Conservation (phyloP, 2,113 vertebrate genomes). For the Pteronura brasiliensis region DNA sequence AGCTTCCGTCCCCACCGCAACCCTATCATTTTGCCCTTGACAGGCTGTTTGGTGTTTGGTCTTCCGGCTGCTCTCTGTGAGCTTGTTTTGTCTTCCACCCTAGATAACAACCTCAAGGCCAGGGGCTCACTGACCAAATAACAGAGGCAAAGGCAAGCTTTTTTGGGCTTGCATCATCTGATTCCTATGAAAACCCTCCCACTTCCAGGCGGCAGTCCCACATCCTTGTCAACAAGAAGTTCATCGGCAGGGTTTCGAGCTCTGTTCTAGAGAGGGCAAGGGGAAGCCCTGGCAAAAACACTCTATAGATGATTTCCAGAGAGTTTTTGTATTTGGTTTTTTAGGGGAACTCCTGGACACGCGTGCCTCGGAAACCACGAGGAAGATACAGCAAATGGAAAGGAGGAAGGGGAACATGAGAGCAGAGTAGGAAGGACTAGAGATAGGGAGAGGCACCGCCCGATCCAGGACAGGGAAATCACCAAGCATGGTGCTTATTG, state of each 20-base stretch:
- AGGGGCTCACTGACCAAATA: not conserved
- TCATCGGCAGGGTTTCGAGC: not conserved
- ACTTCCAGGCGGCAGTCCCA: not conserved
- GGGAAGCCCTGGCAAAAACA: not conserved
- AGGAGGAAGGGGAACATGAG: not conserved
- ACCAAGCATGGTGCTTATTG: not conserved
- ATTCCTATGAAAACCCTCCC: slow-evolving; percentile 27
- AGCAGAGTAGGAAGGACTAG: not conserved
- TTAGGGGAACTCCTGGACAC: not conserved
- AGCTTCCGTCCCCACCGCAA: not conserved
- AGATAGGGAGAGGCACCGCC: too few relatives aligned
- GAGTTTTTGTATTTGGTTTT: not conserved
- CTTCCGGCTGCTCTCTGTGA: not conserved
- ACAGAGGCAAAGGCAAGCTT: not conserved
- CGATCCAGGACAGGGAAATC: too few relatives aligned
- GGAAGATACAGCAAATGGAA: not conserved
- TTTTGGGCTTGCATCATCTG: not conserved
- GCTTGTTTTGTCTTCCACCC: slow-evolving; percentile 58
- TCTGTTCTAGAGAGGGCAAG: not conserved
- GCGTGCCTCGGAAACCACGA: not conserved
- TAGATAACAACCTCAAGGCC: slow-evolving; percentile 53
- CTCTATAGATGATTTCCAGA: not conserved
- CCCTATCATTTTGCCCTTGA: not conserved
- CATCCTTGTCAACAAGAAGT: not conserved
- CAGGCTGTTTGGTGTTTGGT: not conserved